Evolutionary conservation across 2,888 invertebrate species (phyloP), one percentile per base, ranked within the genome.

Genomic region (Meteorus colon): DNA sequence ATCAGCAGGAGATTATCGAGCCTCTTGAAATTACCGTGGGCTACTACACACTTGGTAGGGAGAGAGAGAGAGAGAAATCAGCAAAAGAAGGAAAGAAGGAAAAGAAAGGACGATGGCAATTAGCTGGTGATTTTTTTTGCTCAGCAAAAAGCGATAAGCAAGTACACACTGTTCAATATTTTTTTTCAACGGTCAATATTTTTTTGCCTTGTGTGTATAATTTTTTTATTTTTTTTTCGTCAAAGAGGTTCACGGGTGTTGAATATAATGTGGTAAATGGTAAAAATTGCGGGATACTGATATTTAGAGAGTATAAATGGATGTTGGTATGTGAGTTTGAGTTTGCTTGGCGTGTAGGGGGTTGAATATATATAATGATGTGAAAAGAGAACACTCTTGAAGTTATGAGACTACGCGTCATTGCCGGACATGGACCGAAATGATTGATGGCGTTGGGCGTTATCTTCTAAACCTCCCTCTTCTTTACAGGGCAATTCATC

Each of bases 391-490:
- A 59, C 31, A 37, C 59, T 66, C 41, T 59, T 59, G 34, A 37
- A 70, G 55, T 55, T 31, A 24, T 29, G 37, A 70, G 19, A 70
- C 55, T 24, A 8, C 55, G 86, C 86, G 87, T 86, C 87, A 88
- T 86, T 85, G 85, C 86, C 86, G 86, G 86, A 84, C 85, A 85
- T 84, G 85, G 84, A 82, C 78, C 68, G 85, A n/a, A 55, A 55
- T 89, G 89, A 88, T 89, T 89, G 88, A 88, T 87, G 89, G 87
- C 85, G 84, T 82, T 85, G 87, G 81, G 85, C 88, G 88, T 89
- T 89, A 89, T 89, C 89, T 89, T 85, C 85, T 85, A 84, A 84
- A 84, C 86, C 85, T 79, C 82, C 84, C 83, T 82, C 83, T 80
- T 78, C 78, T 80, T 80, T 82, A 82, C 82, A 78, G 82, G 83